These are phyloP conservation scores for Eupeodes luniger DNA, from an alignment of 2,888 invertebrate genomes.

Conservation along the genomic window DNA sequence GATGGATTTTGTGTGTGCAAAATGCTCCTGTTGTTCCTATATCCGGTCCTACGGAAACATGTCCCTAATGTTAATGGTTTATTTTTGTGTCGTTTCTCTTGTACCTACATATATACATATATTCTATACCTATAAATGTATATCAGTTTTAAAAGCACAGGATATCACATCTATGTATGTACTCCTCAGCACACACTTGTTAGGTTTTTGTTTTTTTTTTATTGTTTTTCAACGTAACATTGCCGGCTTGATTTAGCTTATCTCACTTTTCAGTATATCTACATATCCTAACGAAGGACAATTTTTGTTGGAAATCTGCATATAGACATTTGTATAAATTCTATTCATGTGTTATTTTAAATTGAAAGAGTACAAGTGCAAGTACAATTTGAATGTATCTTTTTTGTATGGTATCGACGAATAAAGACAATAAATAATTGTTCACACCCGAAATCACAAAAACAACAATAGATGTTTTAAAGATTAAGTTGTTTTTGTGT, in stretches of 20 bases:
- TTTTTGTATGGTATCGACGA: not conserved
- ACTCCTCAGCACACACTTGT: not conserved
- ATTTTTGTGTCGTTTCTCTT: conserved; percentile 57
- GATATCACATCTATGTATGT: conserved; percentile 9
- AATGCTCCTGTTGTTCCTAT: conserved; percentile 37
- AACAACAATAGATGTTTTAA: no score
- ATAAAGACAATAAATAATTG: conserved; percentile 1
- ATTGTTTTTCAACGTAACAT: conserved; percentile 65
- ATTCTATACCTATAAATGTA: no score
- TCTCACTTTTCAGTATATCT: conserved; percentile 53
- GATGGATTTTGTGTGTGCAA: conserved; percentile 51
- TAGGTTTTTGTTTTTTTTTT: conserved; percentile 20
- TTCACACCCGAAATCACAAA: no score
- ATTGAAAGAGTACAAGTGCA: not conserved
- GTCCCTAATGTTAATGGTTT: conserved; percentile 66
- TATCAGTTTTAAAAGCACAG: not conserved
- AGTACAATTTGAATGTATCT: no score
- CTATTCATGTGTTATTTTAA: not conserved
- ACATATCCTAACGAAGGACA: conserved; percentile 15
- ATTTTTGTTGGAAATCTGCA: conserved; percentile 8
- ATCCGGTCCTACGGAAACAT: conserved; percentile 66
- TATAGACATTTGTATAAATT: not conserved
- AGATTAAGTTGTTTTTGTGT: no score
- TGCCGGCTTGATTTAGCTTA: conserved; percentile 70
- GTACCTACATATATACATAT: no score